These are phyloP conservation scores for Nycticryphes semicollaris DNA, from an alignment of 2,113 vertebrate genomes.

Conservation along the genomic window DNA sequence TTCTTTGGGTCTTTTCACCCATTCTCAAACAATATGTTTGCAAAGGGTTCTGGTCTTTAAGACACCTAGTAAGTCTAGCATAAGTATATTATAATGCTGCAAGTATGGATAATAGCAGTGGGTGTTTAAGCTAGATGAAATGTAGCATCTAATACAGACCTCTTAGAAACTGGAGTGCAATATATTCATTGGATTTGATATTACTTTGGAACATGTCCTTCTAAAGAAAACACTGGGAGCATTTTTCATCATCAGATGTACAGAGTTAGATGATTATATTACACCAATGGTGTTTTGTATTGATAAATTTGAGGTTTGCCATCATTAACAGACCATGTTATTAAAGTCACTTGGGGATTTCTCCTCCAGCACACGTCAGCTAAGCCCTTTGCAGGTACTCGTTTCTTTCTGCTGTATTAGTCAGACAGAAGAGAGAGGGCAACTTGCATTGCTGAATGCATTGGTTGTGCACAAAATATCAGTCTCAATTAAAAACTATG, in stretches of 20 bases:
- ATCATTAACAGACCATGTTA: background rate
- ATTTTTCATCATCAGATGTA: background rate
- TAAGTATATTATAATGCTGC: background rate
- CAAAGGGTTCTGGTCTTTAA: background rate
- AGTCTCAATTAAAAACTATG: background rate
- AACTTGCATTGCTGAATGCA: background rate
- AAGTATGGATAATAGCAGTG: background rate
- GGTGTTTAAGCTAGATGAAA: background rate
- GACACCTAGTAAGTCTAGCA: background rate
- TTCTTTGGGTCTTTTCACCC: background rate
- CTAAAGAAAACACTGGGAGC: background rate
- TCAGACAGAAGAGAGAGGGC: background rate
- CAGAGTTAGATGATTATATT: background rate
- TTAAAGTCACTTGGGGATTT: background rate
- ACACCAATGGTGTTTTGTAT: background rate
- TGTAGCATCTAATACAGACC: background rate
- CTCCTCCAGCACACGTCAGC: background rate
- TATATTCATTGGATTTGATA: background rate
- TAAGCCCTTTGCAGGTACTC: slow-evolving; percentile 2
- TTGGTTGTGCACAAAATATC: background rate
- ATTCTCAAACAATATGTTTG: background rate
- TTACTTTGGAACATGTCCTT: background rate
- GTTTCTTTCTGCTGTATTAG: background rate
- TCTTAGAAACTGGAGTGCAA: background rate
- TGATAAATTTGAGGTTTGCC: slow-evolving; percentile 13